Evolutionary conservation across 2,113 vertebrate species (phyloP).

Genomic region (Hydrochoerus hydrochaeris): DNA sequence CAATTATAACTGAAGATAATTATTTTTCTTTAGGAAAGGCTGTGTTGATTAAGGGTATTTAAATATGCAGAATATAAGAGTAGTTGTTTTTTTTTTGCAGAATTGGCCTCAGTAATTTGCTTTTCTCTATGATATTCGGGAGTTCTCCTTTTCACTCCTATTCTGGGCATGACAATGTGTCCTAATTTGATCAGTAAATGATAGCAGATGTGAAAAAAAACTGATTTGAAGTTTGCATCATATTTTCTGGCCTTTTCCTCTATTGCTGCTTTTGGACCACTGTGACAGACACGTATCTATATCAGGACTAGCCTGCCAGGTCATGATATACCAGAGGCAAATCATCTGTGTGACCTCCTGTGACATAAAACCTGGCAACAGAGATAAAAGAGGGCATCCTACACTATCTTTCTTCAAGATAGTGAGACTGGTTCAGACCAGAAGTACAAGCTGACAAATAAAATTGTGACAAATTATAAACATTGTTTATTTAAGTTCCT

Average conservation of each 20-base stretch:
- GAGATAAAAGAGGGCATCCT: neutral
- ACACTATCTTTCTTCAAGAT: neutral
- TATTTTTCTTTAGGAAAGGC: constrained; percentile 24
- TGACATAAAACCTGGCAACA: neutral
- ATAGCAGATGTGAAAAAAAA: neutral
- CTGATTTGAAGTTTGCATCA: neutral
- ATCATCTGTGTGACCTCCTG: neutral
- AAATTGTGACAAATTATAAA: neutral
- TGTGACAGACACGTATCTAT: neutral
- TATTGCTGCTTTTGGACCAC: neutral
- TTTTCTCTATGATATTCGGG: neutral
- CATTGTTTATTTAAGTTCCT: neutral
- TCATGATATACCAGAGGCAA: neutral
- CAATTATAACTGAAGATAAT: neutral
- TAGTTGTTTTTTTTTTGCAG: neutral
- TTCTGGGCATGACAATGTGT: neutral
- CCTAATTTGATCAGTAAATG: neutral
- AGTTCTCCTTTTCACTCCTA: neutral
- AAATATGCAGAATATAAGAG: neutral
- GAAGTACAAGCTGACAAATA: neutral
- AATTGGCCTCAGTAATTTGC: constrained; percentile 17
- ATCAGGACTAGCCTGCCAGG: neutral
- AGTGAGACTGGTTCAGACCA: neutral
- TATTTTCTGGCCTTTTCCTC: neutral
- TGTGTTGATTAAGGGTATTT: neutral